Base-by-base conservation (phyloP, 2,888 invertebrate genomes). In the Crioceris asparagi region DNA sequence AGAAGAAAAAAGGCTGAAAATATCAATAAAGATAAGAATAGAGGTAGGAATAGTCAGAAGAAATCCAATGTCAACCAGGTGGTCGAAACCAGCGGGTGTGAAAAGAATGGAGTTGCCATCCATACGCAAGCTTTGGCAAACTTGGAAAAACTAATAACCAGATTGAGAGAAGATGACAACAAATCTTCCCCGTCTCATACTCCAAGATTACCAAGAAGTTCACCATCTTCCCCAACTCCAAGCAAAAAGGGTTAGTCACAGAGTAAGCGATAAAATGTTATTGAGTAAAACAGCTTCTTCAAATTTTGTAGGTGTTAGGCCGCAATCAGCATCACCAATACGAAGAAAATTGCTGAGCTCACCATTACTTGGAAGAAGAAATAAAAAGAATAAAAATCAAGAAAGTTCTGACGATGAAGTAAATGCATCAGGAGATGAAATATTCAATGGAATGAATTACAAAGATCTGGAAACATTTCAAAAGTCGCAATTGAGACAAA, bases 401-500 rank as follows among this genome's bases (percentile, higher is more conserved):
- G 57, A 65, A 40, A 86, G 86, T 56, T 86, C 86, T 0, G 87
- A 87, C 58, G 87, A 88, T 53, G 87, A 87, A 57, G 73, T 73
- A 14, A 65, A 66, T 16, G 68, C 67, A 14, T 67, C 68, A 15
- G 72, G 72, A 3, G 72, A 73, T 31, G 72, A 73, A 61, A 66
- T 74, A 41, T 71, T 71, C 51, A 74, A 74, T 54, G 74, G 77
- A 45, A 78, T 78, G 52, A 83, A 85, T 64, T 90, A 83, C 59
- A 74, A 81, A 42, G 85, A 91, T 61, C 69, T 91, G 50, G 91
- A 91, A 65, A 87, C 84, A 47, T 90, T 91, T 62, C 91, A 92
- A 63, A 90, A 90, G 61, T 86, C 87, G 10, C 90, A 91, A 59
- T 73, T 91, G 21, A 72, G 87, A 48, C 90, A 91, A 65, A 91